phyloP scores from a whole-genome alignment of 2,888 invertebrate genomes.

The Cosmia trapezina region DNA sequence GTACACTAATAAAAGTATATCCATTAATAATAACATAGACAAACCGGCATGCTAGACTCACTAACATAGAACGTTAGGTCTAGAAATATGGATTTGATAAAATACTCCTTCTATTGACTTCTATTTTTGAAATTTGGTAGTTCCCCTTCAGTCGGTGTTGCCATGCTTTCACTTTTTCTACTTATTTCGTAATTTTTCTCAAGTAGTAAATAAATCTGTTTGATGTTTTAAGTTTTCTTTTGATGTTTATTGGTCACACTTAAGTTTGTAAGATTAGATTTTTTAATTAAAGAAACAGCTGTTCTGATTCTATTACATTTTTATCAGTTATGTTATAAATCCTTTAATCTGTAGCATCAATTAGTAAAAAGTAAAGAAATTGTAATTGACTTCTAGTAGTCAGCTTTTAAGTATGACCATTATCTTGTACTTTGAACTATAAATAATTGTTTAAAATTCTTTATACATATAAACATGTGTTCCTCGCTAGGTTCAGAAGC shows the following conservation, averaged over 20 bases:
- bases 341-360: not conserved
- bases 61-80: slow-evolving; percentile 82
- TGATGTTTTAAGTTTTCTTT: slow-evolving; percentile 5
- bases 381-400: slow-evolving; percentile 3
- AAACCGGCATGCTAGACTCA: slow-evolving; percentile 87
- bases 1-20: slow-evolving; percentile 69
- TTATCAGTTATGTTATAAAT: not conserved
- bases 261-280: slow-evolving; percentile 14
- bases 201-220: slow-evolving; percentile 9
- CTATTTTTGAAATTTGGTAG: slow-evolving; percentile 76
- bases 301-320: not conserved
- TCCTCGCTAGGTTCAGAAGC: not conserved
- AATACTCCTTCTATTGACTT: slow-evolving; percentile 66
- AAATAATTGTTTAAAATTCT: no score
- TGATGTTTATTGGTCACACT: slow-evolving; percentile 30
- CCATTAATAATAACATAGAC: slow-evolving; percentile 72
- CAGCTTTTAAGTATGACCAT: not conserved
- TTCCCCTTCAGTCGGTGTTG: slow-evolving; percentile 80
- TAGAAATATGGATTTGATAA: slow-evolving; percentile 71
- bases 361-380: not conserved
- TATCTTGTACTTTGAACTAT: not conserved
- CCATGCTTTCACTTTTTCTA: slow-evolving; percentile 70
- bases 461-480: not conserved
- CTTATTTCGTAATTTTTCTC: slow-evolving; percentile 55
- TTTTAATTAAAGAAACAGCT: slow-evolving; percentile 4